Base-by-base conservation (phyloP, 92 coral and sea anemone species). In the Porites divaricata region DNA sequence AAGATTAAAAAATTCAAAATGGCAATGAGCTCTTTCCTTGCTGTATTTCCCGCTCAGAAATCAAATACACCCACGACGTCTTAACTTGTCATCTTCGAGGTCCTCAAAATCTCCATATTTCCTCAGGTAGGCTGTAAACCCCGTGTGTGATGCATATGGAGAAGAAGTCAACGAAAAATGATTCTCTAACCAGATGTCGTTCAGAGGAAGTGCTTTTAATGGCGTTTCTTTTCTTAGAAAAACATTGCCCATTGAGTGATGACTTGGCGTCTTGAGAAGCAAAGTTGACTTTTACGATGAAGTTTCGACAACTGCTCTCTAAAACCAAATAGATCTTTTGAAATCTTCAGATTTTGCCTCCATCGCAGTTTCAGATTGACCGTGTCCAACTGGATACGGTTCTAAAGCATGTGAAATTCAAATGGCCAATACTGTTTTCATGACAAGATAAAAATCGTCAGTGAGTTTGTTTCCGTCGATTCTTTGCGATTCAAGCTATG, bases 261-360 rank as follows among this genome's bases (percentile, higher is more conserved):
- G 89, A 81, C 51, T 84, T 78, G 16, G 98, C 95, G 20, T 90
- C 90, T 8, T 74, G 74, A 13, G 92, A 86, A 52, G 91, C 77
- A 67, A 94, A 94, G 20, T 69, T 70, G 62, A 96, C 74, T 0
- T 94, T 95, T 59, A 91, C 93, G 79, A 95, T 89, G 68, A 96
- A 92, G 71, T 95, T 95, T 5, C 99, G 98, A 74, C 99, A 94
- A 82, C 94, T 93, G 83, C 99, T 94, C 75, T 96, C 99, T 98
- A 98, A 96, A 59, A 96, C 90, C 68, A 96, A 76, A 81, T 89
- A 92, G 56, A 95, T 89, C 79, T 93, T 95, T 93, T 88, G 67
- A 53, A 52, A 28, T 19, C 22, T 71, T 72, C n/a, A n/a, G n/a
- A 48, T 1, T 8, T 22, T 13, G 62, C 45, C 4, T 23, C 15